These are phyloP conservation scores for Clarias fuscus DNA, from an alignment of 2,797 vertebrate genomes.

Conservation along the genomic window DNA sequence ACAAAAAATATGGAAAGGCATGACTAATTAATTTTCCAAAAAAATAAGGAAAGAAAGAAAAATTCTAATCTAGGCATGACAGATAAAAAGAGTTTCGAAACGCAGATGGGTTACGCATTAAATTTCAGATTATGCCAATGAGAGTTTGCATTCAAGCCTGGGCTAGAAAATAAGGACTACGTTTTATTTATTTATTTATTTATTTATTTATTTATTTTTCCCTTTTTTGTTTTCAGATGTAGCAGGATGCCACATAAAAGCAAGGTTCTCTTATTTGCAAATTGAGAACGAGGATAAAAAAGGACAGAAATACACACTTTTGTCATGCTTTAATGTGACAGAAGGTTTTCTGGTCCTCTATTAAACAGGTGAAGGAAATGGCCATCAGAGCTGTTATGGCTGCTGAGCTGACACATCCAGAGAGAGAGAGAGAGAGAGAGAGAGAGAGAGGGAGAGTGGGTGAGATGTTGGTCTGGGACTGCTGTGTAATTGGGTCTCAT, in stretches of 20 bases:
- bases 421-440: background rate
- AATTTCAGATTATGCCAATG: background rate
- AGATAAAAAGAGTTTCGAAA: background rate
- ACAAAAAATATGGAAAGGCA: background rate
- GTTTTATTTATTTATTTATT: background rate
- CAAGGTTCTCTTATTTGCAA: background rate
- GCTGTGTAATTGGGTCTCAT: conserved; percentile 69
- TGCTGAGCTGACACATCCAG: background rate
- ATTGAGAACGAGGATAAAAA: background rate
- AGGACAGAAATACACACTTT: background rate
- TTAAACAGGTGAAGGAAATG: background rate
- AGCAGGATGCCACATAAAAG: background rate
- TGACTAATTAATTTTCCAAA: background rate
- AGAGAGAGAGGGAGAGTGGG: background rate
- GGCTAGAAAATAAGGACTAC: background rate
- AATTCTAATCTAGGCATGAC: background rate
- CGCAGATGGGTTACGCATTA: background rate
- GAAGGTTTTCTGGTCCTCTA: background rate
- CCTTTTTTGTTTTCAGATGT: background rate
- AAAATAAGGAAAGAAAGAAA: too few species aligned
- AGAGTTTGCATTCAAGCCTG: background rate
- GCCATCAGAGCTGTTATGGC: background rate
- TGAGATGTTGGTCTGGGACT: conserved; percentile 52
- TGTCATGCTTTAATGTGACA: background rate
- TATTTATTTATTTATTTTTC: background rate